Evolutionary conservation across 2,797 vertebrate species (phyloP), one percentile per base, ranked within the genome.

Genomic region (Xiphorhynchus erythropygius): DNA sequence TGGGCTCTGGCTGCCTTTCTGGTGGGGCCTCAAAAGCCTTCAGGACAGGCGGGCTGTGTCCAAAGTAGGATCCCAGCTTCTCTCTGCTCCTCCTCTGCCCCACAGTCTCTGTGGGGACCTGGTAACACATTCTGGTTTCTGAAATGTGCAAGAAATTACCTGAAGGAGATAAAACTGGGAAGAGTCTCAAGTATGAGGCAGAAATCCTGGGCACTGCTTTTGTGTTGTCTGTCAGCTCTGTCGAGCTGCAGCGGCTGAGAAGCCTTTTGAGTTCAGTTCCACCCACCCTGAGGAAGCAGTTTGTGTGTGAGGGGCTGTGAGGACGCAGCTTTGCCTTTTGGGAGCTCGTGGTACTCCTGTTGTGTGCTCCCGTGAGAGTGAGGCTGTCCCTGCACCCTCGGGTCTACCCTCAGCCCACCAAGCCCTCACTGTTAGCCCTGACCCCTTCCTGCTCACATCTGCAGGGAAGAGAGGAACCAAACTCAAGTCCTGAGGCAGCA

Each of bases 391-490:
- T 82, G 55, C 65, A 18, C 25, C 19, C 33, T 84, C 0, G 0
- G 33, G 9, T 46, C 65, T 86, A 25, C 67, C 39, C 6, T 44
- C 33, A 7, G 67, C 57, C 65, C 60, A n/a, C 49, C 3, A 1
- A 39, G 42, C 59, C 50, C 37, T 70, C 3, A 1, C 32, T 56
- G 5, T 33, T 19, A 63, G 30, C 52, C 55, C 52, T 96, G 73
- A 95, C 39, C 0, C 3, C 23, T 52, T 35, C 50, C 28, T 62
- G 33, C 37, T 90, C 3, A 0, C 1, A 0, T 64, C 88, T 92
- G 28, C 95, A 99, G 99, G 89, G 99, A 99, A 98, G 99, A 99
- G 98, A 98, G 99, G 96, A 99, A 99, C 97, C 99, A 99, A 98
- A 99, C 99, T 21, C 99, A 99, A 90, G 99, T 99, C 81, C 97